Conservation (phyloP, 2,113 vertebrate species). For the Hyperopisus bebe region DNA sequence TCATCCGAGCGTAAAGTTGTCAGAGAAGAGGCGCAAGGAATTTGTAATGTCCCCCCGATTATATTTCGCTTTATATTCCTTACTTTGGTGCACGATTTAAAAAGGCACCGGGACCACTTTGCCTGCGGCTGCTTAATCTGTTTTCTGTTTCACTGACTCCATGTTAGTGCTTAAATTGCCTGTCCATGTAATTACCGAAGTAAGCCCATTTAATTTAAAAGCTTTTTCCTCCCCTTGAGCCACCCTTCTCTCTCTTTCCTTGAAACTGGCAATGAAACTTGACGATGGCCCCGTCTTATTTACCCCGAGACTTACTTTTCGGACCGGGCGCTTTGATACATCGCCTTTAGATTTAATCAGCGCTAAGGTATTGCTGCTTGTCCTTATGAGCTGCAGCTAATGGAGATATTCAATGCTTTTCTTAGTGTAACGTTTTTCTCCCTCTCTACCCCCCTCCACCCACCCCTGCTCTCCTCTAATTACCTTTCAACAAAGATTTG, state of each 20-base stretch:
- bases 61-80: slow-evolving; percentile 40
- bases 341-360: slow-evolving; percentile 97
- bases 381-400: slow-evolving; percentile 94
- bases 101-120: slow-evolving; percentile 56
- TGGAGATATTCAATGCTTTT: slow-evolving; percentile 93
- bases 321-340: slow-evolving; percentile 85
- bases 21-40: background rate
- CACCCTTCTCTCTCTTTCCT: slow-evolving; percentile 34
- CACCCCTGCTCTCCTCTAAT: slow-evolving; percentile 59
- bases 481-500: slow-evolving; percentile 80
- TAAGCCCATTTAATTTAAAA: slow-evolving; percentile 71
- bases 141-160: slow-evolving; percentile 70
- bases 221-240: slow-evolving; percentile 44
- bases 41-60: background rate
- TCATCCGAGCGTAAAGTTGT: slow-evolving; percentile 1
- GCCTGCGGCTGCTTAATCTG: slow-evolving; percentile 68
- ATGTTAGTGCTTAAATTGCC: slow-evolving; percentile 73
- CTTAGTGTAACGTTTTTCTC: slow-evolving; percentile 68
- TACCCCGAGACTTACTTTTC: slow-evolving; percentile 87
- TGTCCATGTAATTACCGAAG: slow-evolving; percentile 76
- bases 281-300: slow-evolving; percentile 76
- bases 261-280: slow-evolving; percentile 73
- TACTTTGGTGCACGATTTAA: slow-evolving; percentile 64
- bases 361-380: slow-evolving; percentile 92
- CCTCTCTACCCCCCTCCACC: slow-evolving; percentile 17